These are phyloP conservation scores for Rhinoraja longicauda DNA, from an alignment of 2,797 vertebrate species.

Conservation along the genomic window DNA sequence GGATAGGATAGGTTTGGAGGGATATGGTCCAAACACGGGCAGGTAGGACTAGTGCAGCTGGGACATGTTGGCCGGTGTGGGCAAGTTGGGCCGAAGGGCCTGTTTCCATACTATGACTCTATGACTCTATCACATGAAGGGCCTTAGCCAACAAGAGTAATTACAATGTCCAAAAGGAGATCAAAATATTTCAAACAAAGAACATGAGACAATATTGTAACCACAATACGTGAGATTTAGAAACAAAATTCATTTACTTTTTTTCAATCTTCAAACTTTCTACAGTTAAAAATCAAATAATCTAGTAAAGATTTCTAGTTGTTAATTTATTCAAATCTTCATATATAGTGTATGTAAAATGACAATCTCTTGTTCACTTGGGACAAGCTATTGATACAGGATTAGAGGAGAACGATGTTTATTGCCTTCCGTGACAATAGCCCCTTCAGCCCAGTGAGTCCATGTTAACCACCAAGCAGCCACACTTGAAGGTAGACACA, in stretches of 20 bases:
- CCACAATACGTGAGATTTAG: background rate
- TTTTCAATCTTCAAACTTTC: background rate
- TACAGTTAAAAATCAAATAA: background rate
- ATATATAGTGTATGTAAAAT: background rate
- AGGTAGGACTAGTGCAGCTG: no score
- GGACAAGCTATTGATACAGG: background rate
- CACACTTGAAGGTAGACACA: no score
- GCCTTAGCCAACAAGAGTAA: no score
- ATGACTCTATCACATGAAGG: no score
- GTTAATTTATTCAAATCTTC: background rate
- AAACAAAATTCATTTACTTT: background rate
- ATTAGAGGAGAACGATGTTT: background rate
- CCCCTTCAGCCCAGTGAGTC: no score
- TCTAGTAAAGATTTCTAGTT: background rate
- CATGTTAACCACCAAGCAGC: no score
- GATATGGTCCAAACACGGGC: no score
- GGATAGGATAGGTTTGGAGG: no score
- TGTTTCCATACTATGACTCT: no score
- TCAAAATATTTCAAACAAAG: background rate
- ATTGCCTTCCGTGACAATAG: background rate
- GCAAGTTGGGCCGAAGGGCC: no score
- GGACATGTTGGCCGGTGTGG: no score
- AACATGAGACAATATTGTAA: background rate
- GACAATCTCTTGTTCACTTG: background rate
- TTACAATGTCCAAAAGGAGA: background rate